Evolutionary conservation across 1,140 invertebrate genomes (phyloP).

Genomic region (Stenopsyche tienmushanensis): DNA sequence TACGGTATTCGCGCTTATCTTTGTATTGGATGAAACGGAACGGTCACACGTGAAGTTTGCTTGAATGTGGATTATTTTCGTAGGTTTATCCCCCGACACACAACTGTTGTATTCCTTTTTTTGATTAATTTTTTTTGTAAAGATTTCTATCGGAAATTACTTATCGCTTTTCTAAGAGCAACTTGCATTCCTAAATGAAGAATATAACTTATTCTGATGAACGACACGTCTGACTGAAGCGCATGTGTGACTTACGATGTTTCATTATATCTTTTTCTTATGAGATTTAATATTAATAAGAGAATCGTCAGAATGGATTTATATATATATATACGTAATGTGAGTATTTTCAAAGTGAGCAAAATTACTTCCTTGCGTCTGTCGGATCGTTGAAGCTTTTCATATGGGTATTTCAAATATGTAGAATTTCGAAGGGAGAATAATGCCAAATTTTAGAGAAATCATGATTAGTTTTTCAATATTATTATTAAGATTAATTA

Average conservation of each 20-base stretch:
- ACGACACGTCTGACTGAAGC: neutral
- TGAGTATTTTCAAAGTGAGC: too few relatives aligned
- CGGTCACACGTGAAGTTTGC: constrained; percentile 20
- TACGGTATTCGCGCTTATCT: constrained; percentile 20
- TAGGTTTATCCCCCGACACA: constrained; percentile 8
- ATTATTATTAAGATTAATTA: constrained; percentile 27
- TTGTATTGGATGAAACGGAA: constrained; percentile 21
- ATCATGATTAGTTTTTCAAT: constrained; percentile 19
- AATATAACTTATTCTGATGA: neutral
- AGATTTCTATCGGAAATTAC: constrained; percentile 12
- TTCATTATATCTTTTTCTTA: too few relatives aligned
- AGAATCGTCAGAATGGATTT: too few relatives aligned
- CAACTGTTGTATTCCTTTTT: constrained; percentile 12
- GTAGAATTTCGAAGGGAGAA: constrained; percentile 17
- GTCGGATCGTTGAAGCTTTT: constrained; percentile 12
- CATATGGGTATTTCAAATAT: neutral
- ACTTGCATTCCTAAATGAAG: constrained; percentile 26
- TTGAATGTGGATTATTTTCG: constrained; percentile 8
- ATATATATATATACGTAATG: too few relatives aligned
- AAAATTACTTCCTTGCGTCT: too few relatives aligned
- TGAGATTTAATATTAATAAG: too few relatives aligned
- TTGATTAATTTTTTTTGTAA: too few relatives aligned
- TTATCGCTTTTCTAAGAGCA: constrained; percentile 17
- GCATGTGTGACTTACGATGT: neutral
- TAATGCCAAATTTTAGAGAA: constrained; percentile 30